Percentiles rank a stretch among this genome's conserved stretches.
phyloP scores from a whole-genome alignment of 2,888 invertebrate genomes.

The Beris chalybata region DNA sequence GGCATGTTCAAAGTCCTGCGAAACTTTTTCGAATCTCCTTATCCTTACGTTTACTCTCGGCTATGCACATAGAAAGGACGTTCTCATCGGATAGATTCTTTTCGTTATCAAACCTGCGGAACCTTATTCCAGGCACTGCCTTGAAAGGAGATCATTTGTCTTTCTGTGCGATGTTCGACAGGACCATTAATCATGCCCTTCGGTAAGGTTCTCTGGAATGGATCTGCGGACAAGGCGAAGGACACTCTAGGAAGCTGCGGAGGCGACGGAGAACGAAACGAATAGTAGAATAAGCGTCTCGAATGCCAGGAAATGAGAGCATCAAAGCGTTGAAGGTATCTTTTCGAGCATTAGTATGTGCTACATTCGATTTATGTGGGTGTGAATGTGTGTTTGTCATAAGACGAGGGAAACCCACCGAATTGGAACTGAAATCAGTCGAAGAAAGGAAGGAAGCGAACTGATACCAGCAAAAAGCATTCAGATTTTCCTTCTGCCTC shows the following conservation, averaged over 20 bases:
- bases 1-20: too few relatives aligned
- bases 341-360: neutral
- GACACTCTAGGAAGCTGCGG: neutral
- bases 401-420: constrained; percentile 6
- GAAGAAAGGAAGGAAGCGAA: constrained; percentile 21
- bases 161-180: constrained; percentile 33
- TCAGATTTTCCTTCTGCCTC: neutral
- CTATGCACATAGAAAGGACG: too few relatives aligned
- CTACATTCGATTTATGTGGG: neutral
- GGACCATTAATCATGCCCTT: constrained; percentile 31
- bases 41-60: too few relatives aligned
- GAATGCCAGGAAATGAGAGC: constrained; percentile 12
- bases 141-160: constrained; percentile 32
- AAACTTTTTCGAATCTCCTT: too few relatives aligned
- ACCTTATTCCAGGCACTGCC: constrained; percentile 8
- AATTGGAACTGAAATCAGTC: constrained; percentile 23
- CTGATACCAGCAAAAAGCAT: constrained; percentile 12
- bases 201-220: constrained; percentile 7
- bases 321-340: constrained; percentile 10
- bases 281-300: neutral
- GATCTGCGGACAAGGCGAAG: neutral
- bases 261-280: neutral
- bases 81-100: neutral
- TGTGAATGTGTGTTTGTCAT: neutral
- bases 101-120: constrained; percentile 15